These are phyloP conservation scores for Mamestra configurata DNA, from an alignment of 1,140 invertebrate species.

Conservation along the genomic window DNA sequence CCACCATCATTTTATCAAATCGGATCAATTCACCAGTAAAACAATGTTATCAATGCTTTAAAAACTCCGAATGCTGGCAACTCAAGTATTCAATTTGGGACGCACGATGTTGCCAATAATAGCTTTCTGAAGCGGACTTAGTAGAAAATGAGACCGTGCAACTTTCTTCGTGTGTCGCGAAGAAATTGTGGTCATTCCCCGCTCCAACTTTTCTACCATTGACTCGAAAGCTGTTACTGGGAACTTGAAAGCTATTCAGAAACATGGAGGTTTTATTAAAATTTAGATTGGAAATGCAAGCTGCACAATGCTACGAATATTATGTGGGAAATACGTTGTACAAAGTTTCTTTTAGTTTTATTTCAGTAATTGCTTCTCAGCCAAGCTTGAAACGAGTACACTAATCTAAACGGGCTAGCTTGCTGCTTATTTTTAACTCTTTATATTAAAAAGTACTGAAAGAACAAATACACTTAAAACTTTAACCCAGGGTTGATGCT, in stretches of 20 bases:
- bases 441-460: too few species aligned
- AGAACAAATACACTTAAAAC: too few species aligned
- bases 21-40: too few species aligned
- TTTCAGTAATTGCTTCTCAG: background rate
- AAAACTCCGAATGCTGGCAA: background rate
- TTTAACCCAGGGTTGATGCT: background rate
- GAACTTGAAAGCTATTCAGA: constrained; percentile 37
- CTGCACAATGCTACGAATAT: constrained; percentile 20
- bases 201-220: constrained; percentile 41
- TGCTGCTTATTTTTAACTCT: background rate
- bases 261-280: constrained; percentile 42
- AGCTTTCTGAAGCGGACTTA: constrained; percentile 33
- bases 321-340: background rate
- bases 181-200: constrained; percentile 41
- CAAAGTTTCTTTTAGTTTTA: constrained; percentile 2
- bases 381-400: background rate
- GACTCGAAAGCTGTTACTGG: constrained; percentile 36
- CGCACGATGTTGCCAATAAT: constrained; percentile 37
- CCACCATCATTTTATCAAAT: too few species aligned
- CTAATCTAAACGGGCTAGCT: background rate
- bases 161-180: constrained; percentile 34
- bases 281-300: constrained; percentile 17
- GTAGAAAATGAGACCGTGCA: constrained; percentile 24
- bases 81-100: constrained; percentile 38
- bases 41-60: background rate